phyloP scores from a whole-genome alignment of 1,140 invertebrate species.

The Listronotus bonariensis region DNA sequence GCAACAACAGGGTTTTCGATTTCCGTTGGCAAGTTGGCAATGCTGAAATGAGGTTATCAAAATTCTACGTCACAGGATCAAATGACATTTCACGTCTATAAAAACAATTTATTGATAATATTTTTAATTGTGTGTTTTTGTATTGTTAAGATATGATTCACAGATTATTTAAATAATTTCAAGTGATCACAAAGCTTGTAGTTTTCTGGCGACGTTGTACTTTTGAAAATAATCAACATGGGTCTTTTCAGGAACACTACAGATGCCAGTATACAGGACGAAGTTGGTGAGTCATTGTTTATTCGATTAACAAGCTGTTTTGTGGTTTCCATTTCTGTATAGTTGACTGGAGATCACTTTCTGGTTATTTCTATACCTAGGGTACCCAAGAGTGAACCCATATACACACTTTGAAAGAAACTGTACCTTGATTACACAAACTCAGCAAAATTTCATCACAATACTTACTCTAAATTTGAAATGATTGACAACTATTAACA shows the following conservation, averaged over 20 bases:
- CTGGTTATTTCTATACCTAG: no score
- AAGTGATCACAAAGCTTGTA: neutral
- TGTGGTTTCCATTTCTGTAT: neutral
- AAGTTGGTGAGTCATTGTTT: slow-evolving; percentile 50
- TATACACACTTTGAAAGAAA: no score
- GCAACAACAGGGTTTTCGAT: no score
- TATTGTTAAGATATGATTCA: slow-evolving; percentile 23
- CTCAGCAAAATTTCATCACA: no score
- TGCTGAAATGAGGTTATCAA: slow-evolving; percentile 15
- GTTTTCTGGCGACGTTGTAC: neutral
- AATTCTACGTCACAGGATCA: slow-evolving; percentile 23
- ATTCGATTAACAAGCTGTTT: slow-evolving; percentile 3
- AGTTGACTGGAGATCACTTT: no score
- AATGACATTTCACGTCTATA: slow-evolving; percentile 17
- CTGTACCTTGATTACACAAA: no score
- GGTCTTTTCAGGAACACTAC: slow-evolving; percentile 45
- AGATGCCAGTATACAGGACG: slow-evolving; percentile 40
- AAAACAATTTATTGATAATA: slow-evolving; percentile 21
- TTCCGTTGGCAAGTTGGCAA: neutral
- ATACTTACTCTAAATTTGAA: no score
- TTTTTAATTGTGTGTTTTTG: slow-evolving; percentile 15
- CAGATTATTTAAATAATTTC: slow-evolving; percentile 3
- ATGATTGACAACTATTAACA: no score
- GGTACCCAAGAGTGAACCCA: no score
- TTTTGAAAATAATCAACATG: slow-evolving; percentile 37